A percentile compares a stretch with the other conserved stretches of the same genome.
phyloP scores from a whole-genome alignment of 2,888 invertebrate genomes.

The Caenorhabditis macrosperma region DNA sequence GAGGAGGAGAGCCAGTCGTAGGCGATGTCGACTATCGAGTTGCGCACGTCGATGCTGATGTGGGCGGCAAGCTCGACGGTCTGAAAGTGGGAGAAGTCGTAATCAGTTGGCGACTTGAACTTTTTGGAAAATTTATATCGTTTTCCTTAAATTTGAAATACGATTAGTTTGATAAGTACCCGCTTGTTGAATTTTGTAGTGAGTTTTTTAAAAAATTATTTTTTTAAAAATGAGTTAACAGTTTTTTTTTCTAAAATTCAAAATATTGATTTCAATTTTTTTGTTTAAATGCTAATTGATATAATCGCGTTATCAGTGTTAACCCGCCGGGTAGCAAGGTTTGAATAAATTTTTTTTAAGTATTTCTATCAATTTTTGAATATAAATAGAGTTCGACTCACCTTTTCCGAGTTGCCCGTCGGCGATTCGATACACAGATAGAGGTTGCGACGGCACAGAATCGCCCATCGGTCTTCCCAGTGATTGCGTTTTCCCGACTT shows the following conservation, averaged over 20 bases:
- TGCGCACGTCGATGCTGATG: constrained; percentile 65
- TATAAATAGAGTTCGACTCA: neutral
- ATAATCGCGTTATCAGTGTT: too few species aligned
- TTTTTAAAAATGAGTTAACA: too few species aligned
- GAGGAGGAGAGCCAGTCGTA: constrained; percentile 66
- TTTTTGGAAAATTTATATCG: neutral
- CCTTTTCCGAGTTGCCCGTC: constrained; percentile 49
- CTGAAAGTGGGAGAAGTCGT: constrained; percentile 34
- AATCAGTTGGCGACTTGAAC: neutral
- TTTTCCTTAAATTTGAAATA: too few species aligned
- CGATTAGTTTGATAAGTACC: too few species aligned
- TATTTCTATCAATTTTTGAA: neutral
- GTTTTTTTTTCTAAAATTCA: too few species aligned
- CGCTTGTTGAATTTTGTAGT: too few species aligned
- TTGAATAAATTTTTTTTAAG: too few species aligned
- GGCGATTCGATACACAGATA: constrained; percentile 66
- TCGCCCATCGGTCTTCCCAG: constrained; percentile 69
- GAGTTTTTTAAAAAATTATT: too few species aligned
- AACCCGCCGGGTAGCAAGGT: too few species aligned
- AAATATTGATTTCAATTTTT: too few species aligned
- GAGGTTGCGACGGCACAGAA: constrained; percentile 57
- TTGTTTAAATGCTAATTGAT: too few species aligned
- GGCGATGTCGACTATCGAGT: constrained; percentile 69
- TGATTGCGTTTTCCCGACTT: constrained; percentile 64
- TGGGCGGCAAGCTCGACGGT: constrained; percentile 47